These are phyloP conservation scores for Microctonus hyperodae DNA, from an alignment of 2,888 invertebrate species.

Conservation along the genomic window DNA sequence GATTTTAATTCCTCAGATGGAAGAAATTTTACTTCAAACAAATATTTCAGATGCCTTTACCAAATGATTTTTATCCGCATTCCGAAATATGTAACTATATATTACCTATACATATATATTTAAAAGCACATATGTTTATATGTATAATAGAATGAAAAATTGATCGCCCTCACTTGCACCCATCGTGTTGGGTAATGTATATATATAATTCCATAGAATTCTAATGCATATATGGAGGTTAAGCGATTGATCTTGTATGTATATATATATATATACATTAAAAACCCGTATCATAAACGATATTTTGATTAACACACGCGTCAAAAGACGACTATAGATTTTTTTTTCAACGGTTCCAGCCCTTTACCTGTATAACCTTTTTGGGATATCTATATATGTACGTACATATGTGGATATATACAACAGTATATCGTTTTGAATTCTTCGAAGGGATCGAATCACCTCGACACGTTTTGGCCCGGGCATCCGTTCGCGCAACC, in stretches of 20 bases:
- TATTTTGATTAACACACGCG: constrained; percentile 25
- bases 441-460: constrained; percentile 21
- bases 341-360: neutral
- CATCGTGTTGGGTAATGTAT: neutral
- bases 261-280: too few species aligned
- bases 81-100: neutral
- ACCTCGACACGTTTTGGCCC: constrained; percentile 17
- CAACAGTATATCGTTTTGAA: constrained; percentile 10
- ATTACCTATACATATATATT: too few species aligned
- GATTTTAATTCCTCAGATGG: too few species aligned
- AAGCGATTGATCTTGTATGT: constrained; percentile 11
- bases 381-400: neutral
- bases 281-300: neutral
- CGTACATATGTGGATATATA: neutral
- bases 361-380: constrained; percentile 7
- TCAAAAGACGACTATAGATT: neutral
- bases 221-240: constrained; percentile 2
- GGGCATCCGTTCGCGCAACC: constrained; percentile 38
- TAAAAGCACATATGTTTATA: neutral
- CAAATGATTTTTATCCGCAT: neutral
- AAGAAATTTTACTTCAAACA: too few species aligned
- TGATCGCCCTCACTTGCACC: neutral
- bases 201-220: neutral
- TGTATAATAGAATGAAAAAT: neutral
- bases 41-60: neutral